Base-by-base conservation (phyloP, 1,140 invertebrate genomes). In the Bombus affinis region DNA sequence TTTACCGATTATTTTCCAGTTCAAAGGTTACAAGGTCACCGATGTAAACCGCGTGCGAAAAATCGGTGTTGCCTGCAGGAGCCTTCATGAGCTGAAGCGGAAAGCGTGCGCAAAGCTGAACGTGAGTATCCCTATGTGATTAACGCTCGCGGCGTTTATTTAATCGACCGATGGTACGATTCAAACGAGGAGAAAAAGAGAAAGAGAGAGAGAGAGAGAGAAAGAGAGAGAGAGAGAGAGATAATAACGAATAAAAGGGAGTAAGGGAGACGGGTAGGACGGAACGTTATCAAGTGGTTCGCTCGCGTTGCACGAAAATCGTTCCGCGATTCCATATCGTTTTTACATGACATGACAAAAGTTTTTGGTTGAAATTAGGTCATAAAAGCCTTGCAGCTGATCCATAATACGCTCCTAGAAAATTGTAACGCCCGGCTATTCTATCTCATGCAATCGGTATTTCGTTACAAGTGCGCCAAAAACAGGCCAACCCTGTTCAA, bases 21-120 rank as follows among this genome's bases (percentile, higher is more conserved):
- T 97, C 92, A 97, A 96, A 93, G 97, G 97, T 76, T 97, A 96
- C 90, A 97, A 97, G 95, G 96, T 97, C 42, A 97, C 97, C 10
- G 96, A 97, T 92, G 96, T 96, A 37, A 95, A 95, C 77, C 95
- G 97, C 70, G 95, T 95, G 18, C 96, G 96, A 86, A 97, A 97
- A 94, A 96, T 97, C 88, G 97, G 97, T 37, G 95, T 97, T 13
- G 97, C 97, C 37, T 97, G 97, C 76, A 96, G 96, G 91, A 96
- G 95, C 88, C 92, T 97, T 47, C 89, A 95, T 80, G 96, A 97
- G 92, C 92, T 97, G 37, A 95, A 96, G 68, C 92, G 95, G 79
- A 97, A 97, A 94, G 97, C 96, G 18, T 96, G 96, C 79, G 92
- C 93, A 75, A 97, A 97, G 92, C 96, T 97, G 89, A 96, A 96